Percentiles rank a stretch among this genome's conserved stretches.
phyloP scores from a whole-genome alignment of 2,113 vertebrate species.

The Strigops habroptila region DNA sequence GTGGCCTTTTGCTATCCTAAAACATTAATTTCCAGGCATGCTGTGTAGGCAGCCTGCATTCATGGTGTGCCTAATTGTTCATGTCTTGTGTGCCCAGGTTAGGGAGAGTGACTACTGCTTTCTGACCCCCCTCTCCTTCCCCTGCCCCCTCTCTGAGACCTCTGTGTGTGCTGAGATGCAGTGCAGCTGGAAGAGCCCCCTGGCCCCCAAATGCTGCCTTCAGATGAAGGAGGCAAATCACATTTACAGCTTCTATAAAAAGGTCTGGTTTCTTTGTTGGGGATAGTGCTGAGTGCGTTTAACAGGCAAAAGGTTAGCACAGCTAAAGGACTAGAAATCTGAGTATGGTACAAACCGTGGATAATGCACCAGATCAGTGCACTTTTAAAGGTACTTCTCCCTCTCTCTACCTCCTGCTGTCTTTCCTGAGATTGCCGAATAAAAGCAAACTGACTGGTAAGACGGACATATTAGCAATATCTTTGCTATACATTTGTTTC shows the following conservation, averaged over 20 bases:
- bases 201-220: accelerated
- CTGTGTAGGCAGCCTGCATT: neutral
- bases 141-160: neutral
- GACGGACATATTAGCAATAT: neutral
- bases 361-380: neutral
- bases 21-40: neutral
- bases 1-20: neutral
- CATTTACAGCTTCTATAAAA: neutral
- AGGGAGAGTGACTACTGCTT: neutral
- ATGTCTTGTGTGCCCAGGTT: neutral
- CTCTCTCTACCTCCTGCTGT: neutral
- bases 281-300: neutral
- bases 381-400: neutral
- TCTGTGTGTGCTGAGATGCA: neutral
- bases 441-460: neutral
- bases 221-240: neutral
- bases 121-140: neutral
- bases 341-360: neutral
- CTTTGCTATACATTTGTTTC: neutral
- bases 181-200: neutral
- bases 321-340: neutral
- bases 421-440: neutral
- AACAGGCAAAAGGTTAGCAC: neutral
- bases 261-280: neutral
- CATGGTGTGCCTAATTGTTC: neutral